A percentile compares a stretch with the other conserved stretches of the same genome.
These are phyloP conservation scores for Zaprionus nigranus DNA, from an alignment of 1,140 invertebrate species.

Conservation along the genomic window DNA sequence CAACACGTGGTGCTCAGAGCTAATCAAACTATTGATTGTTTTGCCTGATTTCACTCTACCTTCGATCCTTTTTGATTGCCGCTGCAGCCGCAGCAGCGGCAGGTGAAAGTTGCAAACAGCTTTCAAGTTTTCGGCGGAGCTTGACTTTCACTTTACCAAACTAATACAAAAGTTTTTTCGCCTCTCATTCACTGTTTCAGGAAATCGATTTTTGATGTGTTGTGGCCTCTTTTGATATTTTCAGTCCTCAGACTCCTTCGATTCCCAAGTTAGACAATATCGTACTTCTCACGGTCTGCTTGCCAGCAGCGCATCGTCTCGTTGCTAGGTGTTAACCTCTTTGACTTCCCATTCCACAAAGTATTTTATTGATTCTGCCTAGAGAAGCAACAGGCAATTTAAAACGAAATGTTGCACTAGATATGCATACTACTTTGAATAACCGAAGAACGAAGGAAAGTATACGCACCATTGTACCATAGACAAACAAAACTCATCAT, in stretches of 20 bases:
- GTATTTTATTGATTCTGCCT: constrained; percentile 68
- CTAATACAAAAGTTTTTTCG: constrained; percentile 69
- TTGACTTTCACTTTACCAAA: constrained; percentile 69
- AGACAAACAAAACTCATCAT: not conserved
- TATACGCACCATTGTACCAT: not conserved
- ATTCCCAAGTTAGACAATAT: not conserved
- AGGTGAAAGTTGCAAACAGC: constrained; percentile 60
- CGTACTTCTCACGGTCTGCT: not conserved
- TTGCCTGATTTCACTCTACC: constrained; percentile 59
- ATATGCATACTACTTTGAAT: not conserved
- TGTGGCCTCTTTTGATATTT: constrained; percentile 24
- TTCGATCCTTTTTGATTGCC: constrained; percentile 58
- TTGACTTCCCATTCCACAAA: constrained; percentile 57
- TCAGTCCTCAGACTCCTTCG: constrained; percentile 20
- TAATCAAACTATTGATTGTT: constrained; percentile 81
- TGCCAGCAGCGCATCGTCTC: constrained; percentile 6
- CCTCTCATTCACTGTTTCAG: constrained; percentile 67
- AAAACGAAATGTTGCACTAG: not conserved
- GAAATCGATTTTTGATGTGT: constrained; percentile 77
- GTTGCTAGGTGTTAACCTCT: constrained; percentile 66
- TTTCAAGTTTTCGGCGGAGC: constrained; percentile 53
- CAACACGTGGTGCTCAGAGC: constrained; percentile 72
- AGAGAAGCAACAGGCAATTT: constrained; percentile 45
- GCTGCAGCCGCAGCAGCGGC: constrained; percentile 43
- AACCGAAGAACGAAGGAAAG: not conserved